Evolutionary conservation across 2,888 invertebrate genomes (phyloP), one percentile per base, ranked within the genome.

Genomic region (Neoaliturus tenellus): DNA sequence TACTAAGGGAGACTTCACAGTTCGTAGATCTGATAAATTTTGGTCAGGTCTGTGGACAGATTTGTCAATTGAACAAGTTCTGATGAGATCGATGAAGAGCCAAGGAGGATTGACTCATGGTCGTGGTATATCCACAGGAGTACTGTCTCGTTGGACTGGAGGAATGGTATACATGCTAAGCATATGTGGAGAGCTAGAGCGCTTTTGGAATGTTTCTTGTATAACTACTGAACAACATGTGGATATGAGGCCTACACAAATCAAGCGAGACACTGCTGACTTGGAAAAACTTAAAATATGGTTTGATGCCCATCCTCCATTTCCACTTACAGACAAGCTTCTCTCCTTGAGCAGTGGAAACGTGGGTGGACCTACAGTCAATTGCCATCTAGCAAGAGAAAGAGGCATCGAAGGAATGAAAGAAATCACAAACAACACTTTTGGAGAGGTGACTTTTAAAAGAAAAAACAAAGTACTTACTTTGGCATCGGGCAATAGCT

Each of bases 11-110:
- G 75, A 58, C 25, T 86, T 86, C 67, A 85, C 85, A 1, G 73
- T 86, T 73, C 67, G 86, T 17, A 20, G 86, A n/a, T 58, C 84
- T n/a, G 69, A 86, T 58, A 75, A 86, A 71, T 85, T 83, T 44
- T 86, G 82, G 82, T 80, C 48, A 51, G 85, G 86, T 10, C 71
- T 83, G 17, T 85, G 81, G 82, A 58, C 85, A 0, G 85, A 86
- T 58, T 67, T 84, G 84, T 88, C 87, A n/a, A 89, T 89, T 73
- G 90, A 90, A 82, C 89, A 90, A 84, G 83, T 83, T 0, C 73
- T 89, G 2, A 90, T 89, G 88, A 80, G 87, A 75, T 78, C 83
- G 20, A 88, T 89, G 87, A 88, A 89, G 84, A 85, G 82, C 25
- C 25, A 12, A 55, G 87, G 88, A n/a, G 89, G 89, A 33, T 80